Conservation (phyloP, 2,113 vertebrate species). For the Osmerus eperlanus region DNA sequence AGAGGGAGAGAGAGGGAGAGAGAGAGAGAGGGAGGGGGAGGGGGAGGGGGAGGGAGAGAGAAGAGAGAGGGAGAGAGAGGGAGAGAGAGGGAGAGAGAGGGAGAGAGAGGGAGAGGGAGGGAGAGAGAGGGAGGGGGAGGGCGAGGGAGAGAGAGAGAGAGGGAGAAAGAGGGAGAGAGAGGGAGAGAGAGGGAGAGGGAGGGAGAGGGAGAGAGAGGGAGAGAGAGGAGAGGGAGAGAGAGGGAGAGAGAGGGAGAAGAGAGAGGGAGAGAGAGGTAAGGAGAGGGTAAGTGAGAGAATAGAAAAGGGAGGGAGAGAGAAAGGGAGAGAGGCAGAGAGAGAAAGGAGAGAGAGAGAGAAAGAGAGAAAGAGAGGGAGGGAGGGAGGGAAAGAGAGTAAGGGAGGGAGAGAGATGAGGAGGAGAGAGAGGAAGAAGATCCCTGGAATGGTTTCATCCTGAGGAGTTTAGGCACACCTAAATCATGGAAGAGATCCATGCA, state of each 20-base stretch:
- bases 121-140: neutral
- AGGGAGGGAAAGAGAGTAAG: neutral
- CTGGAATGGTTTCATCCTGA: conserved; percentile 5
- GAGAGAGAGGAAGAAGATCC: conserved; percentile 23
- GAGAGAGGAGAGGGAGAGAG: too few species aligned
- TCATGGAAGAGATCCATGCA: too few species aligned
- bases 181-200: neutral
- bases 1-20: neutral
- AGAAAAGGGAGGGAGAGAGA: neutral
- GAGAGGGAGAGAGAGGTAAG: neutral
- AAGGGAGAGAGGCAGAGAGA: conserved; percentile 1
- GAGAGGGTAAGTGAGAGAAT: neutral
- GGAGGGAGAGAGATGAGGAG: neutral
- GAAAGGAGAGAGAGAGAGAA: conserved; percentile 14
- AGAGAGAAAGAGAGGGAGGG: neutral
- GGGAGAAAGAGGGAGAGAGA: conserved; percentile 11
- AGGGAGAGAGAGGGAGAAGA: neutral
- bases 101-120: neutral
- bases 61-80: conserved; percentile 5
- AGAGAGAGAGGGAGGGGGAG: conserved; percentile 1
- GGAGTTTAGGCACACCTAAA: too few species aligned
- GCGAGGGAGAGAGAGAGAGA: conserved; percentile 1
- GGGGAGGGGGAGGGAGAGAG: neutral
- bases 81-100: neutral
- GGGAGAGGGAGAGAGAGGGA: too few species aligned